Conservation (phyloP, 2,888 invertebrate species). For the Corythucha ciliata region DNA sequence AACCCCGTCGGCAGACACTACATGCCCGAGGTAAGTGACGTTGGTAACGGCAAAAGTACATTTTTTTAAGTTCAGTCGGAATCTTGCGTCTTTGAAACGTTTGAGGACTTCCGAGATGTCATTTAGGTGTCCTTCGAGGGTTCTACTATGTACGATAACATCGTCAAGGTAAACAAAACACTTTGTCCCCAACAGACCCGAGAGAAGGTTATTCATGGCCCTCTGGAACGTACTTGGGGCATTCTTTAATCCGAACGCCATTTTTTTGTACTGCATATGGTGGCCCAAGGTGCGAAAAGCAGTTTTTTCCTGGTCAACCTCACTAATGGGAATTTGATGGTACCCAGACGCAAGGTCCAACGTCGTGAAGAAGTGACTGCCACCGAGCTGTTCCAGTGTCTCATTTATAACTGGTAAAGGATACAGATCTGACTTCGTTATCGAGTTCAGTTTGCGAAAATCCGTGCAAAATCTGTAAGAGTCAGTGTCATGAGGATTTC, state of each 20-base stretch:
- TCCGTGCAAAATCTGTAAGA: constrained; percentile 14
- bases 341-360: constrained; percentile 29
- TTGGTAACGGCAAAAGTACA: constrained; percentile 38
- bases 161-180: constrained; percentile 16
- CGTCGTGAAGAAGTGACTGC: constrained; percentile 25
- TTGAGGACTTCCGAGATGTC: constrained; percentile 20
- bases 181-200: neutral
- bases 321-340: constrained; percentile 25
- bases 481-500: no score
- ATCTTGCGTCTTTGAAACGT: constrained; percentile 33
- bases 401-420: constrained; percentile 26
- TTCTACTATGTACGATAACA: constrained; percentile 13
- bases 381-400: constrained; percentile 29
- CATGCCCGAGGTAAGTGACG: constrained; percentile 27
- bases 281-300: constrained; percentile 38
- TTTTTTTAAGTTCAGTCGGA: constrained; percentile 39
- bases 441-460: constrained; percentile 24
- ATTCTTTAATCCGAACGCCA: constrained; percentile 17
- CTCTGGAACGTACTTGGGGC: constrained; percentile 13
- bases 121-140: constrained; percentile 9
- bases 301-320: constrained; percentile 36
- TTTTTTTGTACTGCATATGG: constrained; percentile 36
- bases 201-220: constrained; percentile 13
- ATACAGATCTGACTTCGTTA: constrained; percentile 21
- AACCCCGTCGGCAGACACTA: constrained; percentile 11